Evolutionary conservation across 23 tunicate genomes (phyloP).

Genomic region (Corella eumyota): DNA sequence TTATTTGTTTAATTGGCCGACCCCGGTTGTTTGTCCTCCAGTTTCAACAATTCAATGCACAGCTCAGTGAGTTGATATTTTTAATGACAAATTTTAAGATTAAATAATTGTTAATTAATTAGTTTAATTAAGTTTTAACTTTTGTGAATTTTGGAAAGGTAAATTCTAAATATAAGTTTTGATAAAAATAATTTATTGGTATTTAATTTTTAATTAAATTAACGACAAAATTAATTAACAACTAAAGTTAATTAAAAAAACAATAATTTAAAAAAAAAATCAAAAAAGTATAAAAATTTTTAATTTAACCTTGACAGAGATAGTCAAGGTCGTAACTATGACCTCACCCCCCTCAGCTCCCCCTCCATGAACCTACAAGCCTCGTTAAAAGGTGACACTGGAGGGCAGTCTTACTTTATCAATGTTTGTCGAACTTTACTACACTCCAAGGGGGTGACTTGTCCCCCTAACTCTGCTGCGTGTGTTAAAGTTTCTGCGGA

Average conservation of each 20-base stretch:
- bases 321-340: conserved; percentile 21
- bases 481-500: conserved; percentile 22
- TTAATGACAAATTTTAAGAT: neutral
- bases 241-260: no score
- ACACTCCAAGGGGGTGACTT: conserved; percentile 42
- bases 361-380: conserved; percentile 15
- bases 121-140: no score
- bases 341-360: conserved; percentile 26
- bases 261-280: neutral
- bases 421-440: conserved; percentile 56
- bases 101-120: no score
- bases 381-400: conserved; percentile 29
- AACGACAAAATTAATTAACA: neutral
- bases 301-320: conserved; percentile 16
- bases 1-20: conserved; percentile 62
- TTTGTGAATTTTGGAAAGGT: neutral
- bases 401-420: conserved; percentile 30
- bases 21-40: conserved; percentile 74
- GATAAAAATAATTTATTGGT: neutral
- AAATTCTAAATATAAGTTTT: neutral
- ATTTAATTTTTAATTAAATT: neutral
- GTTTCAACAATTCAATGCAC: conserved; percentile 48
- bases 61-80: conserved; percentile 22
- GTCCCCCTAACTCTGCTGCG: conserved; percentile 72
- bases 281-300: neutral